phyloP scores from a whole-genome alignment of 2,113 vertebrate species.

The Chitala chitala region DNA sequence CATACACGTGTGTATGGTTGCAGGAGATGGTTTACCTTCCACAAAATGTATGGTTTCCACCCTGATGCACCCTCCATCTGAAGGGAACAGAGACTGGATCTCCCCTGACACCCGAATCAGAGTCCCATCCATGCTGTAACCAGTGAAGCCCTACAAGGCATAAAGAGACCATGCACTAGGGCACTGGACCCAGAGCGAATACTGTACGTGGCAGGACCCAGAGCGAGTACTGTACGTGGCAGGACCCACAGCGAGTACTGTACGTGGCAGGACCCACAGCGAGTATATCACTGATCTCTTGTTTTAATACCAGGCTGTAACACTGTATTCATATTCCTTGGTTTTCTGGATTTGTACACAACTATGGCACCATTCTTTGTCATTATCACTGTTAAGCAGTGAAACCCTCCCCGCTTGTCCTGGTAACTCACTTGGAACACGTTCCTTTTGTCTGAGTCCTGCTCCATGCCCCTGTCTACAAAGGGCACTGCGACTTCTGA shows the following conservation, averaged over 20 bases:
- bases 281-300: no score
- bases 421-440: constrained; percentile 50
- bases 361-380: neutral
- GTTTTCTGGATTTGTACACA: no score
- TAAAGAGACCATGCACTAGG: neutral
- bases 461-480: neutral
- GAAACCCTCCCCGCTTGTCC: neutral
- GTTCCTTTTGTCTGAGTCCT: constrained; percentile 28
- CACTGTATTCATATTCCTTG: no score
- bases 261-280: no score
- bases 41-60: constrained; percentile 73
- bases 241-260: no score
- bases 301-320: no score
- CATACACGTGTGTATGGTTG: neutral
- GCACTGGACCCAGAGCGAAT: neutral
- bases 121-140: constrained; percentile 73
- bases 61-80: constrained; percentile 80
- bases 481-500: constrained; percentile 14
- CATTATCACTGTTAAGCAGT: neutral
- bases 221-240: no score
- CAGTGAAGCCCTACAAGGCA: constrained; percentile 59
- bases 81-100: constrained; percentile 70
- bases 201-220: no score
- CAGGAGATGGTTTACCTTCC: constrained; percentile 76
- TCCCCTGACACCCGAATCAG: constrained; percentile 72